Percentiles rank a stretch among this genome's conserved stretches.
Evolutionary conservation across 2,113 vertebrate species (phyloP).

Genomic region (Delphinus delphis): DNA sequence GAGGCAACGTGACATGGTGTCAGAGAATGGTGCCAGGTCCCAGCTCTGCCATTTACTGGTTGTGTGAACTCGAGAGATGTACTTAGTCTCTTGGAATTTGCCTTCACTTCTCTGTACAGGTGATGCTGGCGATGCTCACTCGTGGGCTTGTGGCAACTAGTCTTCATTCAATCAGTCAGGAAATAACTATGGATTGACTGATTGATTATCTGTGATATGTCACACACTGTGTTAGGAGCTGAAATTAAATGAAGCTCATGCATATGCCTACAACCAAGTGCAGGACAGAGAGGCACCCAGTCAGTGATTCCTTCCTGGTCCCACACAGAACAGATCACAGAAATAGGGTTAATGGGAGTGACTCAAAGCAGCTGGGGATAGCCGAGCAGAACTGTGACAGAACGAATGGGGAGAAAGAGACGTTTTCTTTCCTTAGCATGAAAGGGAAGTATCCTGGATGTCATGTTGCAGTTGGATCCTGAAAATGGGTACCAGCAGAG

Average conservation of each 20-base stretch:
- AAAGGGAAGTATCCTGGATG: neutral
- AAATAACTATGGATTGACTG: neutral
- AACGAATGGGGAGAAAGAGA: neutral
- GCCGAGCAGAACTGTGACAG: no score
- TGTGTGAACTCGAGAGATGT: neutral
- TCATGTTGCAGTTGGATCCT: neutral
- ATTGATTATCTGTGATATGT: neutral
- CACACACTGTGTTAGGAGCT: neutral
- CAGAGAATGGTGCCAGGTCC: neutral
- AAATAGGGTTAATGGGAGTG: neutral
- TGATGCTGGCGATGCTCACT: rapidly evolving
- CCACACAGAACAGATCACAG: neutral
- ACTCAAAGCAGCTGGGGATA: neutral
- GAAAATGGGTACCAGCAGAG: neutral
- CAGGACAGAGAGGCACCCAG: neutral
- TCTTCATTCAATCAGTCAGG: neutral
- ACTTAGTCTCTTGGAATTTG: neutral
- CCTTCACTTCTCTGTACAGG: neutral
- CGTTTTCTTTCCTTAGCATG: neutral
- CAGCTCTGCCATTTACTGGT: neutral
- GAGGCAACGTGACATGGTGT: rapidly evolving
- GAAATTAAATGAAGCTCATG: neutral
- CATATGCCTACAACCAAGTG: neutral
- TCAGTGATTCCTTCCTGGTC: neutral
- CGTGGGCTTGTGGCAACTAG: neutral